These are phyloP conservation scores for Ormyrus thymus DNA, from an alignment of 2,888 invertebrate species.

Conservation along the genomic window DNA sequence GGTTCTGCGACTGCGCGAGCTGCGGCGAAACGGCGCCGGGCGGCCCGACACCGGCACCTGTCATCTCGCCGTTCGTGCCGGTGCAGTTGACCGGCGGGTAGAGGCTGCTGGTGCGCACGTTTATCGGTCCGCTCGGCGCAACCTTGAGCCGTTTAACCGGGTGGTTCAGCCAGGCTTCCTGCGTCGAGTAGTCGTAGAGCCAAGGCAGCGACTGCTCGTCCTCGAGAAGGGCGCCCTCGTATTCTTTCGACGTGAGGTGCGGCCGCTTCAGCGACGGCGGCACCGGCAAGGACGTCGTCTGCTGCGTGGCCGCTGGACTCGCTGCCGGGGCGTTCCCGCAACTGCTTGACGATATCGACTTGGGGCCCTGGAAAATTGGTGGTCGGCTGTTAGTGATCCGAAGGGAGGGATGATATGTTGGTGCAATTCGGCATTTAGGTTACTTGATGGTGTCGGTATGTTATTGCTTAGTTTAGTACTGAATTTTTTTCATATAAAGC, in stretches of 20 bases:
- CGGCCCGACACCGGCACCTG: not conserved
- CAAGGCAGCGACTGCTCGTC: slow-evolving; percentile 87
- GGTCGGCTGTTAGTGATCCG: too few species aligned
- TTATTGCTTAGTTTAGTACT: too few species aligned
- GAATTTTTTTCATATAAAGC: too few species aligned
- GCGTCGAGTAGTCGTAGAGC: slow-evolving; percentile 91
- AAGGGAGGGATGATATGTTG: too few species aligned
- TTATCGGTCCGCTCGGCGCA: slow-evolving; percentile 58
- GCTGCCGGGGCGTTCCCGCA: slow-evolving; percentile 32
- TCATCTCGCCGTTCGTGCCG: not conserved
- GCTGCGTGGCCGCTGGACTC: not conserved
- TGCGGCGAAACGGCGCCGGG: not conserved
- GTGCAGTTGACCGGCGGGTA: slow-evolving; percentile 46
- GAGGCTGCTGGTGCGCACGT: slow-evolving; percentile 56
- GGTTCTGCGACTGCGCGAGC: slow-evolving; percentile 49
- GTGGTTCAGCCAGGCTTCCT: slow-evolving; percentile 85
- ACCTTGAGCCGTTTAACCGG: slow-evolving; percentile 91
- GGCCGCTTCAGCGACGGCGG: slow-evolving; percentile 87
- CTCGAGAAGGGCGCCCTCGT: slow-evolving; percentile 86
- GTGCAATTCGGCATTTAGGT: too few species aligned
- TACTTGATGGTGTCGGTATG: too few species aligned
- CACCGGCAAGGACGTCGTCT: slow-evolving; percentile 74
- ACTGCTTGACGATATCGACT: slow-evolving; percentile 43
- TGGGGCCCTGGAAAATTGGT: slow-evolving; percentile 43
- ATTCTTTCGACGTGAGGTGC: slow-evolving; percentile 84